Conservation (phyloP, 1,140 invertebrate species). For the Neoseiulus cucumeris region DNA sequence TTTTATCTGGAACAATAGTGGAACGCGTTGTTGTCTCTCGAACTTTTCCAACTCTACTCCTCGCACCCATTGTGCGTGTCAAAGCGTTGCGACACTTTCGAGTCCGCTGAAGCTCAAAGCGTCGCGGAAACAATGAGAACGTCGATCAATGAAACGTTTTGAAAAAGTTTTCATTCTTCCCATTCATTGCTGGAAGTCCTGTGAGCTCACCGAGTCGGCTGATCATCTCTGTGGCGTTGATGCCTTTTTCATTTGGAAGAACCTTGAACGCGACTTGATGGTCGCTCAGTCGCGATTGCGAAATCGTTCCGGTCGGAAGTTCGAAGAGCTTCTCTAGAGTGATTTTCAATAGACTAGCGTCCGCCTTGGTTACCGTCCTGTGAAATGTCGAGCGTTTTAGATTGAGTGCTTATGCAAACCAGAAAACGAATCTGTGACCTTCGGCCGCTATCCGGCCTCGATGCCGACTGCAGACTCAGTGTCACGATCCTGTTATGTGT, state of each 20-base stretch:
- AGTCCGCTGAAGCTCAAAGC: no score
- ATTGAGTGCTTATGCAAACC: neutral
- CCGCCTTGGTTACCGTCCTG: conserved; percentile 33
- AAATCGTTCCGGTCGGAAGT: conserved; percentile 35
- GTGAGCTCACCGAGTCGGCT: conserved; percentile 40
- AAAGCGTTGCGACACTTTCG: no score
- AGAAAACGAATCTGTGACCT: conserved; percentile 13
- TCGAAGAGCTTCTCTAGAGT: conserved; percentile 39
- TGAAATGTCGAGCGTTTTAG: neutral
- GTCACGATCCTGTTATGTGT: no score
- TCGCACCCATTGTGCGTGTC: neutral
- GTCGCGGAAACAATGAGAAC: no score
- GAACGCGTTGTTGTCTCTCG: neutral
- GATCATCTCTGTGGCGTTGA: conserved; percentile 49
- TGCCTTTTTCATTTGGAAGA: conserved; percentile 41
- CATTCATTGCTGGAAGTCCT: no score
- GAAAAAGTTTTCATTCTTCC: no score
- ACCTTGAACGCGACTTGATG: conserved; percentile 64
- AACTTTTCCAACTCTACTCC: neutral
- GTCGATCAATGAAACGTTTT: no score
- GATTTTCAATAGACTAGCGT: conserved; percentile 35
- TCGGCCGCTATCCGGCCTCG: no score
- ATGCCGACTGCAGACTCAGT: no score
- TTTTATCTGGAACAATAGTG: neutral
- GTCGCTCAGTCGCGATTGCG: conserved; percentile 28